Evolutionary conservation across 2,797 vertebrate genomes (phyloP), one percentile per base, ranked within the genome.

Genomic region (Aplochiton taeniatus): DNA sequence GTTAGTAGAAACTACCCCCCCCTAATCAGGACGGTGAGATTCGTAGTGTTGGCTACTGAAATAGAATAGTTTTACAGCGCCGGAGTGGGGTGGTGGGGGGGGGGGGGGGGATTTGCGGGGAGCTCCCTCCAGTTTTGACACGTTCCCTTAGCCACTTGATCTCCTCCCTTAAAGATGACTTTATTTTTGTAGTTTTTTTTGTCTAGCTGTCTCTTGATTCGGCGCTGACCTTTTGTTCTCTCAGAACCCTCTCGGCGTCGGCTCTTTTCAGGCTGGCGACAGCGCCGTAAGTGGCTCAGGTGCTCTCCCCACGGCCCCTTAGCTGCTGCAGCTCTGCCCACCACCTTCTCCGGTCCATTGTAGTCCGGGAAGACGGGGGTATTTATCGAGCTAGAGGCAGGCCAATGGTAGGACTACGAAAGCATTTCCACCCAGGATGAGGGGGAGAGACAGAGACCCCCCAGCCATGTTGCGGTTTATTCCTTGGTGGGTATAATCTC

Each of bases 21-120:
- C 62, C 49, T 65, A 48, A 65, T 70, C 68, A 42, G 18, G 65
- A 55, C 54, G 55, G 62, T 50, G 46, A 58, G 62, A 54, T 31
- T 43, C 49, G n/a, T 19, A 45, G 19, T 14, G 52, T 11, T 9
- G 19, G 17, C 12, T 17, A 49, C 17, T 1, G 47, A 50, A 63
- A 46, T 45, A 41, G 17, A 63, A 58, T 17, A n/a, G n/a, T 55
- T 54, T 47, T 45, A 12, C 11, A 43, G 57, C 44, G 53, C 11
- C 31, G 31, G 6, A 31, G 8, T 3, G 52, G 20, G 46, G 44
- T 61, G 31, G 6, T 2, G 31, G 31, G 6, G 31, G 31, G 31
- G 31, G 31, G 6, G 31, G 31, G 31, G 31, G 31, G 6, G 31
- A 6, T 2, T 2, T 11, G 11, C 9, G 18, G 4, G 43, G 10